Evolutionary conservation across 2,888 invertebrate species (phyloP), one percentile per base, ranked within the genome.

Genomic region (Empis stercorea): DNA sequence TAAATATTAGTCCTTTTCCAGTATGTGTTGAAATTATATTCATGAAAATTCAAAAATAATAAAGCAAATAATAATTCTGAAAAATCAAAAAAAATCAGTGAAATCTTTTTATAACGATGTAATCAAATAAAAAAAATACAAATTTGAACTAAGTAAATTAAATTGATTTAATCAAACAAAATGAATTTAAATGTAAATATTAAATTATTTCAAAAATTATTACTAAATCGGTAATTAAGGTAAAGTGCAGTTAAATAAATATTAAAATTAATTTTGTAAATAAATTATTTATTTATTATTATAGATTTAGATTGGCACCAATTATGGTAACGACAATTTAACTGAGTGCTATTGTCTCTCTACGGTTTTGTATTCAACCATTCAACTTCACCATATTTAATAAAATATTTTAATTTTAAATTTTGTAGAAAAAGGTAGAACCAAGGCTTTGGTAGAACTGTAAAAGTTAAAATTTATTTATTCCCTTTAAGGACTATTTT

Each of bases 161-260:
- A 27, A 10, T 48, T 14, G 34, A 45, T 7, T 15, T 36, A 32
- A 47, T 50, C 15, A 17, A 40, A 13, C 20, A 16, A 6, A 46
- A 48, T 46, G 23, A 27, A 11, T 23, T n/a, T 50, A 10, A 3
- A 23, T 10, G 14, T 23, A 36, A 50, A 50, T 43, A 4, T 43
- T 6, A 48, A 45, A 30, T n/a, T 48, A 11, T 50, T 37, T 38
- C 10, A 27, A 6, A 38, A 46, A 20, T 15, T 50, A 15, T 34
- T 48, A 11, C 2, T 43, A 17, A 43, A 45, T 40, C 45, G 50
- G 9, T 50, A 48, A 37, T n/a, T 50, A 30, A 47, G 50, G 47
- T 45, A 13, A 27, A 27, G 9, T 27, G 9, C 9, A 7, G 5
- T 34, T 34, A 34, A n/a, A 34, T n/a, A 34, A 13, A 34, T 34